Evolutionary conservation across 2,888 invertebrate species (phyloP).

Genomic region (Lutraria lutraria): DNA sequence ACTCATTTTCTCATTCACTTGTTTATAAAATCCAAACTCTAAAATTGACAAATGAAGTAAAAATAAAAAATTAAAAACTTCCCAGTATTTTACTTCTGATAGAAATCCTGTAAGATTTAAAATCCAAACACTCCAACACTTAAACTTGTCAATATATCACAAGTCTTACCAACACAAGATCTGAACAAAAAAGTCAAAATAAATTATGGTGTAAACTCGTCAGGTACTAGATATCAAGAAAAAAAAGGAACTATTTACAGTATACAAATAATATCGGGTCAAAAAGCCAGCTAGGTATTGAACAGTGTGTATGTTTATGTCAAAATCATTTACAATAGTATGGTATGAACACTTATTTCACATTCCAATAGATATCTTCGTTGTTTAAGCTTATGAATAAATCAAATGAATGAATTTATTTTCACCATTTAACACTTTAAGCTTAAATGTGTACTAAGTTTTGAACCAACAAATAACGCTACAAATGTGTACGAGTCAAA

Average conservation of each 20-base stretch:
- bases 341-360: background rate
- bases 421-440: background rate
- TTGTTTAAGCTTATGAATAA: background rate
- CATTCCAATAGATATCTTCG: background rate
- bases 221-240: background rate
- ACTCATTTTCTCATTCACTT: constrained; percentile 60
- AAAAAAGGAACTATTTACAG: background rate
- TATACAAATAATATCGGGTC: background rate
- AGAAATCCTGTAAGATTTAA: background rate
- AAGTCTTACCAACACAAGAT: background rate
- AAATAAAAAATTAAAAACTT: background rate
- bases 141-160: background rate
- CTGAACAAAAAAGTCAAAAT: background rate
- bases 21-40: background rate
- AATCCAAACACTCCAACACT: background rate
- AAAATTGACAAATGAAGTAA: background rate
- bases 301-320: background rate
- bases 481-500: background rate
- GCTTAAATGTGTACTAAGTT: background rate
- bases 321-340: background rate
- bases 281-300: background rate
- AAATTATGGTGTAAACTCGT: background rate
- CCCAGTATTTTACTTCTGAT: background rate
- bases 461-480: constrained; percentile 16
- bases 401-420: background rate